Conservation (phyloP, 2,888 invertebrate species). For the Habrosyne pyritoides region DNA sequence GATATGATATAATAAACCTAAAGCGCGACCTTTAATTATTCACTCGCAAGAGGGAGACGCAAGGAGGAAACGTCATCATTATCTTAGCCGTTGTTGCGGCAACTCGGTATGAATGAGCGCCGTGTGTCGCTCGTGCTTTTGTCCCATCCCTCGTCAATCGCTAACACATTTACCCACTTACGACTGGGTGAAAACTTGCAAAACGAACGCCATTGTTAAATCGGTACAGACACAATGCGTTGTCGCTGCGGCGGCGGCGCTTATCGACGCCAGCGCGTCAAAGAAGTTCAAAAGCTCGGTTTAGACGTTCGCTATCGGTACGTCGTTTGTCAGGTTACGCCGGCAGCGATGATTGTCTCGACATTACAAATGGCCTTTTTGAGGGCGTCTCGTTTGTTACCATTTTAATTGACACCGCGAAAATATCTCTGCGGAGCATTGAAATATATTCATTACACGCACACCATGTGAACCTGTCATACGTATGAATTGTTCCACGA, state of each 20-base stretch:
- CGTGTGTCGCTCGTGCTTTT: slow-evolving; percentile 50
- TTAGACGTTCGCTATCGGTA: slow-evolving; percentile 68
- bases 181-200: slow-evolving; percentile 77
- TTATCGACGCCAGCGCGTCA: slow-evolving; percentile 76
- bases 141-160: slow-evolving; percentile 69
- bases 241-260: slow-evolving; percentile 49
- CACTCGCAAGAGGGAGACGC: slow-evolving; percentile 41
- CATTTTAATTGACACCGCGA: slow-evolving; percentile 67
- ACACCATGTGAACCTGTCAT: not conserved
- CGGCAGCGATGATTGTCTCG: slow-evolving; percentile 69
- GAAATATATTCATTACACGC: slow-evolving; percentile 16
- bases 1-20: slow-evolving; percentile 32
- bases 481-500: not conserved
- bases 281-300: slow-evolving; percentile 80
- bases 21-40: slow-evolving; percentile 44
- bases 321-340: slow-evolving; percentile 77
- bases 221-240: slow-evolving; percentile 52
- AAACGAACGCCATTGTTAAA: slow-evolving; percentile 73
- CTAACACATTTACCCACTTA: slow-evolving; percentile 82
- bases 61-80: slow-evolving; percentile 63
- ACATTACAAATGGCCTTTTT: slow-evolving; percentile 74
- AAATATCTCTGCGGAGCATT: slow-evolving; percentile 23
- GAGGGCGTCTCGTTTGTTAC: slow-evolving; percentile 53
- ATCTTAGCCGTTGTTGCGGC: slow-evolving; percentile 63
- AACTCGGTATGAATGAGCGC: slow-evolving; percentile 47